Evolutionary conservation across 2,888 invertebrate genomes (phyloP).

Genomic region (Colostygia pectinataria): DNA sequence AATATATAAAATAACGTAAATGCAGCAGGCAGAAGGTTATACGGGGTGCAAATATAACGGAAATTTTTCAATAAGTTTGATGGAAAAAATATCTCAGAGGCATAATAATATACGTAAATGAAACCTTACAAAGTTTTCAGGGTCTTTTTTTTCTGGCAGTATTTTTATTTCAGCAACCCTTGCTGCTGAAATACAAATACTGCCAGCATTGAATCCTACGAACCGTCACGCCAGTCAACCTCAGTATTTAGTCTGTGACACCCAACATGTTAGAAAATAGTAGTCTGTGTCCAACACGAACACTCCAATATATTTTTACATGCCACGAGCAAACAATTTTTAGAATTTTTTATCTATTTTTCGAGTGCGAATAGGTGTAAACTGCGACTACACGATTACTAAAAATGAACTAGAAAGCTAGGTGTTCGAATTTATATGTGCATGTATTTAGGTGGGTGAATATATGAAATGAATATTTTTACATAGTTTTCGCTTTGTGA

Average conservation of each 20-base stretch:
- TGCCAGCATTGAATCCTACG: too few species aligned
- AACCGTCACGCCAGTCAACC: conserved; percentile 1
- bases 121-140: too few species aligned
- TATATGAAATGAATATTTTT: conserved; percentile 40
- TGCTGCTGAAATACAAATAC: too few species aligned
- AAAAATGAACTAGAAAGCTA: conserved; percentile 14
- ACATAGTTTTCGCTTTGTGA: conserved; percentile 37
- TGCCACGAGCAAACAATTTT: conserved; percentile 17
- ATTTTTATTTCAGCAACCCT: too few species aligned
- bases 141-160: too few species aligned
- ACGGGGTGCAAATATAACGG: too few species aligned
- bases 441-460: conserved; percentile 32
- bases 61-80: too few species aligned
- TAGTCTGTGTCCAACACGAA: conserved; percentile 20
- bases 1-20: too few species aligned
- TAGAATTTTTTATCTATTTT: conserved; percentile 16
- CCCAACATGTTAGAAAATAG: too few species aligned
- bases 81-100: too few species aligned
- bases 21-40: too few species aligned
- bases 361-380: conserved; percentile 22
- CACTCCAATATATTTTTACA: conserved; percentile 20
- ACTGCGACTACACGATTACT: conserved; percentile 24
- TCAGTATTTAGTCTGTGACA: conserved; percentile 24
- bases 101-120: too few species aligned
- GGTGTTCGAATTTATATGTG: conserved; percentile 32